These are phyloP conservation scores for Pissodes strobi DNA, from an alignment of 1,140 invertebrate species.

Conservation along the genomic window DNA sequence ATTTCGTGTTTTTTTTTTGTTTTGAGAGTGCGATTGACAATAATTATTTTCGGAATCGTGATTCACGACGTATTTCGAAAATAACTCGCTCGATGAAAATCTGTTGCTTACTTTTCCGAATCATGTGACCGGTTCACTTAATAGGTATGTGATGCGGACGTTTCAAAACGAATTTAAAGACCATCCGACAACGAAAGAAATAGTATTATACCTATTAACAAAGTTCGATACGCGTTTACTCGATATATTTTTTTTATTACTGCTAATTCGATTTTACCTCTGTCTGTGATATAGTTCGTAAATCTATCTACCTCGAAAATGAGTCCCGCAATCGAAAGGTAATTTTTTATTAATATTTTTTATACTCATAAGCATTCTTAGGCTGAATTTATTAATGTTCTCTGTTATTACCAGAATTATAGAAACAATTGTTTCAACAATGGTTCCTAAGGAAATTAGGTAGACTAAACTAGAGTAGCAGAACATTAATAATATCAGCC, in stretches of 20 bases:
- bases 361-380: too few relatives aligned
- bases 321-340: slow-evolving; percentile 30
- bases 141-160: slow-evolving; percentile 18
- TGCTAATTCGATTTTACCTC: slow-evolving; percentile 9
- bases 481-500: too few relatives aligned
- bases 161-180: slow-evolving; percentile 26
- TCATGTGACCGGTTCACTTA: slow-evolving; percentile 24
- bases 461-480: too few relatives aligned
- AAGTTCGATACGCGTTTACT: slow-evolving; percentile 14
- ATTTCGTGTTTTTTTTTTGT: slow-evolving; percentile 29
- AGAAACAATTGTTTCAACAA: too few relatives aligned
- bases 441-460: too few relatives aligned
- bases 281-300: slow-evolving; percentile 24
- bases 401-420: too few relatives aligned
- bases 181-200: slow-evolving; percentile 34
- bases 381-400: background rate
- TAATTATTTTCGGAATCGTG: slow-evolving; percentile 24
- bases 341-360: background rate
- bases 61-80: slow-evolving; percentile 29
- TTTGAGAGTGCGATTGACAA: slow-evolving; percentile 15
- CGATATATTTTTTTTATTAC: slow-evolving; percentile 11
- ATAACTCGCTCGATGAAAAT: slow-evolving; percentile 36
- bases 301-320: too few relatives aligned
- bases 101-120: slow-evolving; percentile 26
- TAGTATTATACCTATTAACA: slow-evolving; percentile 15